Percentiles rank a stretch among this genome's conserved stretches.
Conservation (phyloP, 2,797 vertebrate species). For the Sparidentex hasta region DNA sequence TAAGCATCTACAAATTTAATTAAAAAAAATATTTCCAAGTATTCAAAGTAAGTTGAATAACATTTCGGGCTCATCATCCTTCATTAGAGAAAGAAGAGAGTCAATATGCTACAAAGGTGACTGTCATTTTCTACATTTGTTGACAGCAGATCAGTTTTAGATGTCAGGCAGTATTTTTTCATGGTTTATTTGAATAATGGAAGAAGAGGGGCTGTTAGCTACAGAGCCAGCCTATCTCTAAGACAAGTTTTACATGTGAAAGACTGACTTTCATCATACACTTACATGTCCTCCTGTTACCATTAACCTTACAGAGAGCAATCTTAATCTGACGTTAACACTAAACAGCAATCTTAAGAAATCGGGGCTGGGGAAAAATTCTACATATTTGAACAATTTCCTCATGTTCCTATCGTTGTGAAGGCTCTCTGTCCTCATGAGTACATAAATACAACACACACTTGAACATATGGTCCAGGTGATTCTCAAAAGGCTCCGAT, state of each 20-base stretch:
- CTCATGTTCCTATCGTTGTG: neutral
- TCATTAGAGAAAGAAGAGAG: neutral
- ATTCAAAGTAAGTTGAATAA: neutral
- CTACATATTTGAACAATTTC: neutral
- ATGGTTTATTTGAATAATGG: too few relatives aligned
- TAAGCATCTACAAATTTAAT: neutral
- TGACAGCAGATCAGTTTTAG: too few relatives aligned
- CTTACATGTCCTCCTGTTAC: too few relatives aligned
- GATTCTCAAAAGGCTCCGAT: slow-evolving; percentile 48
- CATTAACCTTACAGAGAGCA: neutral
- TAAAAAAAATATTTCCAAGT: too few relatives aligned
- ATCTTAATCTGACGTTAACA: neutral
- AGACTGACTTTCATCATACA: neutral
- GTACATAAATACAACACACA: slow-evolving; percentile 57
- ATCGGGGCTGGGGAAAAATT: neutral
- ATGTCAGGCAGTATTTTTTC: too few relatives aligned
- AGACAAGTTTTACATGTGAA: neutral
- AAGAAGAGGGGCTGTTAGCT: too few relatives aligned
- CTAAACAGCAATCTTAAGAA: neutral
- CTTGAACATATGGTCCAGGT: slow-evolving; percentile 32
- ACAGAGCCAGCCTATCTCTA: too few relatives aligned
- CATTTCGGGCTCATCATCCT: neutral
- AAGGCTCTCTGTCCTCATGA: slow-evolving; percentile 61
- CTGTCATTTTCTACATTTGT: neutral
- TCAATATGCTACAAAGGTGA: neutral